Base-by-base conservation (phyloP, 1,140 invertebrate species). In the Drosophila saltans region DNA sequence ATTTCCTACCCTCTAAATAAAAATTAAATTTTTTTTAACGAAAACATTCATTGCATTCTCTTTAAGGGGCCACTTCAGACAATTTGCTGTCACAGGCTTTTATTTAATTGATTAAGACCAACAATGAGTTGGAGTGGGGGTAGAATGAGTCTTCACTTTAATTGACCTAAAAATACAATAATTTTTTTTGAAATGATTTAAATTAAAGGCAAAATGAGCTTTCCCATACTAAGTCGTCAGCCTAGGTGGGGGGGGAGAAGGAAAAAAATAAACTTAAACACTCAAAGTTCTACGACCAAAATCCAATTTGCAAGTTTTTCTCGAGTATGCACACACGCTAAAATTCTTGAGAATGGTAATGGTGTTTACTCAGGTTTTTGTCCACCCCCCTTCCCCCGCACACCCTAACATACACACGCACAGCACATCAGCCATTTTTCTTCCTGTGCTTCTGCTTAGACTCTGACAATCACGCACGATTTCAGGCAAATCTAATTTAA, bases 401-500 rank as follows among this genome's bases (percentile, higher is more conserved):
- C 68, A 16, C 30, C 16, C 16, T 16, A 16, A 9, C 6, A 30
- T 30, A 30, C 21, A 1, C 24, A 1, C 21, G 4, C 21, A 52
- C 45, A 52, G 8, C 24, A 52, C 24, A 24, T 24, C 45, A 52
- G 9, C n/a, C 21, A 52, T 26, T 24, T 52, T 52, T 52, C 45
- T 52, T 52, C 2, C 45, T 9, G 21, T 52, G 45, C 66, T 43
- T 65, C 45, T 63, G 24, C 57, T 62, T 41, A 11, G 56, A 56
- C 26, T 77, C 72, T 86, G 83, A 88, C 84, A 88, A 89, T 89
- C 84, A 89, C 84, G 84, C 84, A 88, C 84, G 84, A 88, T 89
- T 88, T 89, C 84, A 84, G 80, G 84, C 64, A 84, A 88, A 88
- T 88, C 84, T 89, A 88, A 88, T 88, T 88, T 88, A 88, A 89